Evolutionary conservation across 2,888 invertebrate species (phyloP).

Genomic region (Himalopsyche japonica): DNA sequence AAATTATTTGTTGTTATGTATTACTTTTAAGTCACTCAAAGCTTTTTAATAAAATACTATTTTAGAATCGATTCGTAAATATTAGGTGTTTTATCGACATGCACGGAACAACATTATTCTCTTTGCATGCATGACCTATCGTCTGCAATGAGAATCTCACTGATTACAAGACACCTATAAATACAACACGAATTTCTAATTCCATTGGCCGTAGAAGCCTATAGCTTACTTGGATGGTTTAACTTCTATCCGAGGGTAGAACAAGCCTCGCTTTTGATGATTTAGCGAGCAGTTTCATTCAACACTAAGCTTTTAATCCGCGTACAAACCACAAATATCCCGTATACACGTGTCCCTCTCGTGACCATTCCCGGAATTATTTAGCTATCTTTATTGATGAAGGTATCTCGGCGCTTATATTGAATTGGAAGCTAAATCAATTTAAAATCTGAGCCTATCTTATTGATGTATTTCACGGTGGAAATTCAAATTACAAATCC

Average conservation of each 20-base stretch:
- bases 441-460: constrained; percentile 18
- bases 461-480: constrained; percentile 20
- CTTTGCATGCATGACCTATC: not conserved
- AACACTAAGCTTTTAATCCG: constrained; percentile 26
- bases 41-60: too few relatives aligned
- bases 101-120: not conserved
- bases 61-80: too few relatives aligned
- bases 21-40: too few relatives aligned
- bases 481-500: constrained; percentile 16
- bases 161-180: not conserved
- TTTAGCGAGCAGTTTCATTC: constrained; percentile 26
- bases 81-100: too few relatives aligned
- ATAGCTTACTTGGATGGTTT: constrained; percentile 8
- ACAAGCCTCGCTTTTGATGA: constrained; percentile 21
- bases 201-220: not conserved
- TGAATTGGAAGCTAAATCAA: constrained; percentile 20
- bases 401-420: constrained; percentile 7
- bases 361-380: constrained; percentile 14
- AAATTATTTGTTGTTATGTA: too few relatives aligned
- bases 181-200: not conserved
- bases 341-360: not conserved
- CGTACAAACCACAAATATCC: constrained; percentile 24
- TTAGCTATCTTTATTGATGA: constrained; percentile 13
- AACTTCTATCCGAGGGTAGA: not conserved
- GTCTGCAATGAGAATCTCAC: not conserved